Conservation (phyloP, 1,140 invertebrate genomes). For the Drosophila seguyi region DNA sequence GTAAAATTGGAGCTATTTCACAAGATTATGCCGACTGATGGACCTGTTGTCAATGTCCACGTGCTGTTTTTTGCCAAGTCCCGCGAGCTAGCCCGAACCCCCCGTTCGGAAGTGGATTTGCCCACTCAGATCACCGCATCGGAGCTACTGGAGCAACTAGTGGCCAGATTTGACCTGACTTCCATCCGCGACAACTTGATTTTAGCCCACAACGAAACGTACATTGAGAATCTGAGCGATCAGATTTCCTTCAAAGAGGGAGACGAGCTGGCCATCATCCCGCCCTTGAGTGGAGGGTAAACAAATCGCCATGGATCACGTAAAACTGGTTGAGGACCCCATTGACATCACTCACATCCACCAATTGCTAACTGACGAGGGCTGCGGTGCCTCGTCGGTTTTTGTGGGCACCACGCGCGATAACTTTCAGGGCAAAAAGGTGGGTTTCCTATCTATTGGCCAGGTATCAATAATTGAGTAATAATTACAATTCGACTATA, state of each 20-base stretch:
- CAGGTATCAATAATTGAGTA: not conserved
- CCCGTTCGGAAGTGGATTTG: slow-evolving; percentile 86
- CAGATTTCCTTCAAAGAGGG: slow-evolving; percentile 87
- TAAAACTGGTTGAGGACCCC: slow-evolving; percentile 89
- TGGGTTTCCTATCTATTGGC: slow-evolving; percentile 69
- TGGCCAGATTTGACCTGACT: slow-evolving; percentile 88
- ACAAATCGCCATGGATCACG: slow-evolving; percentile 86
- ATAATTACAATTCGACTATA: slow-evolving; percentile 24
- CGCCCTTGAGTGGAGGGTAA: slow-evolving; percentile 94
- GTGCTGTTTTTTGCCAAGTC: slow-evolving; percentile 95
- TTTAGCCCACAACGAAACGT: slow-evolving; percentile 93
- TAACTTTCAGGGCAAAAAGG: slow-evolving; percentile 94
- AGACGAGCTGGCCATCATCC: slow-evolving; percentile 94
- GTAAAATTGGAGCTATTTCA: slow-evolving; percentile 1
- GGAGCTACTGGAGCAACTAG: slow-evolving; percentile 86
- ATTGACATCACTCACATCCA: slow-evolving; percentile 90
- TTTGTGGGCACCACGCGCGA: slow-evolving; percentile 97
- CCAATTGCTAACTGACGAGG: slow-evolving; percentile 88
- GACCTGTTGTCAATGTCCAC: slow-evolving; percentile 86
- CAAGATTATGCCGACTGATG: slow-evolving; percentile 36
- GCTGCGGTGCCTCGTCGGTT: slow-evolving; percentile 94
- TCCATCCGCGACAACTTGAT: slow-evolving; percentile 90
- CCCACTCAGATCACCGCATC: slow-evolving; percentile 85
- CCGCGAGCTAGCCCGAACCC: slow-evolving; percentile 90
- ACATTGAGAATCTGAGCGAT: slow-evolving; percentile 87